Evolutionary conservation across 2,113 vertebrate species (phyloP).

Genomic region (Gymnobelideus leadbeateri): DNA sequence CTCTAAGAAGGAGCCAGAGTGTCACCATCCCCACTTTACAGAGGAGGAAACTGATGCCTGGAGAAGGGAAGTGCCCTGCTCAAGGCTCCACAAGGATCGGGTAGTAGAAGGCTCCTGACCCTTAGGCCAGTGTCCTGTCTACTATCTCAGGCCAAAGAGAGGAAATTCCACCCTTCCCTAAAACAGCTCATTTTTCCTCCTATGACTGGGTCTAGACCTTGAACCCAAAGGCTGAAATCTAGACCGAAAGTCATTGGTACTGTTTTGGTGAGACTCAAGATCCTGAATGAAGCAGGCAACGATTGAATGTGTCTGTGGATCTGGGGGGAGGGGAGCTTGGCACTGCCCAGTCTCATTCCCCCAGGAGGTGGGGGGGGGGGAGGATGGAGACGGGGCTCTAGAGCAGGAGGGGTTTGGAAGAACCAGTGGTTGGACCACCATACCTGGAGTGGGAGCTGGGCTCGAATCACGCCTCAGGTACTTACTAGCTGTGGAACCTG

Average conservation of each 20-base stretch:
- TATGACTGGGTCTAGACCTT: background rate
- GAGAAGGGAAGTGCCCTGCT: background rate
- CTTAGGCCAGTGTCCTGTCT: background rate
- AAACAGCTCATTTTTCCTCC: background rate
- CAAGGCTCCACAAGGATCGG: too few species aligned
- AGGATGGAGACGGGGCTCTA: background rate
- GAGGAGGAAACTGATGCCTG: background rate
- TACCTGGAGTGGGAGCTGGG: background rate
- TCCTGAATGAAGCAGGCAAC: background rate
- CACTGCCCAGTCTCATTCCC: too few species aligned
- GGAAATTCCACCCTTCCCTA: background rate
- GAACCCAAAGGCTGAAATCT: background rate
- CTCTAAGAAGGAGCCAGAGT: too few species aligned
- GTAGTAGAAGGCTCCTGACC: background rate
- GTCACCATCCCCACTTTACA: background rate
- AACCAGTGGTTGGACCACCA: background rate
- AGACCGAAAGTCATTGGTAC: background rate
- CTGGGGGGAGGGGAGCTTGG: background rate
- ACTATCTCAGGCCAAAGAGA: background rate
- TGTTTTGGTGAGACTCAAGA: background rate
- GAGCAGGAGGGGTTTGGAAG: background rate
- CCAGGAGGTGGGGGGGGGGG: background rate
- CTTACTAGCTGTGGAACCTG: background rate
- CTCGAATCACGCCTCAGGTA: background rate
- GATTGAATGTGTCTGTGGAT: too few species aligned